phyloP scores from a whole-genome alignment of 2,888 invertebrate genomes.

The Leucoptera coffeella region DNA sequence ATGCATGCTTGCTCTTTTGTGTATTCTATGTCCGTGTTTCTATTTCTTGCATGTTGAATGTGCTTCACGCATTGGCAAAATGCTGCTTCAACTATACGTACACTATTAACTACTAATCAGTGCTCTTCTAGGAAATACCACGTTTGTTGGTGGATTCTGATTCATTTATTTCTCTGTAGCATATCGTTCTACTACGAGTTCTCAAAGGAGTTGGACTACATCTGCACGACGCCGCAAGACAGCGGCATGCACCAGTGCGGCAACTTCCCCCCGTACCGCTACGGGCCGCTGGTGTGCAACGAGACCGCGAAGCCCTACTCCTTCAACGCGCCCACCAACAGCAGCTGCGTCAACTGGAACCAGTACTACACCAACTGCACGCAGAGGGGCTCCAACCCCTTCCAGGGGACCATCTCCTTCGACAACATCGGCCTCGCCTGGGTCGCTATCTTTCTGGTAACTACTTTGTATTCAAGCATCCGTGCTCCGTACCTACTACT shows the following conservation, averaged over 20 bases:
- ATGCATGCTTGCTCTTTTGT: too few relatives aligned
- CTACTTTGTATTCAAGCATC: too few relatives aligned
- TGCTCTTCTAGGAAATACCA: background rate
- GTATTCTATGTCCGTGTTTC: too few relatives aligned
- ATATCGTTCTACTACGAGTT: conserved; percentile 82
- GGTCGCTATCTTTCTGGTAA: conserved; percentile 99
- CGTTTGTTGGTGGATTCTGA: background rate
- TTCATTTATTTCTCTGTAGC: conserved; percentile 24
- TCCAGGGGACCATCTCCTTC: conserved; percentile 98
- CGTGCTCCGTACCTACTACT: too few relatives aligned
- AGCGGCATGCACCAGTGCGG: conserved; percentile 92
- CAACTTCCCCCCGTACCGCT: conserved; percentile 73
- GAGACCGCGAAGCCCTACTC: conserved; percentile 59
- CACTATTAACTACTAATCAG: too few relatives aligned
- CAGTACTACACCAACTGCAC: conserved; percentile 95
- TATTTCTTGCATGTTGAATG: too few relatives aligned
- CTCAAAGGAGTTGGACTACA: conserved; percentile 90
- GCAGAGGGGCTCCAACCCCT: conserved; percentile 91
- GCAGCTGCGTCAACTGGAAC: conserved; percentile 96
- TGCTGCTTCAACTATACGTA: too few relatives aligned
- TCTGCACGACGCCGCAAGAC: conserved; percentile 89
- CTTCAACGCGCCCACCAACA: conserved; percentile 60
- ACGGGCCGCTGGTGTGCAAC: conserved; percentile 71
- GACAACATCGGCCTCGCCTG: conserved; percentile 99
- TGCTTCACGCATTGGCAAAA: too few relatives aligned